Evolutionary conservation across 2,113 vertebrate species (phyloP), one percentile per base, ranked within the genome.

Genomic region (Cardinalis cardinalis): DNA sequence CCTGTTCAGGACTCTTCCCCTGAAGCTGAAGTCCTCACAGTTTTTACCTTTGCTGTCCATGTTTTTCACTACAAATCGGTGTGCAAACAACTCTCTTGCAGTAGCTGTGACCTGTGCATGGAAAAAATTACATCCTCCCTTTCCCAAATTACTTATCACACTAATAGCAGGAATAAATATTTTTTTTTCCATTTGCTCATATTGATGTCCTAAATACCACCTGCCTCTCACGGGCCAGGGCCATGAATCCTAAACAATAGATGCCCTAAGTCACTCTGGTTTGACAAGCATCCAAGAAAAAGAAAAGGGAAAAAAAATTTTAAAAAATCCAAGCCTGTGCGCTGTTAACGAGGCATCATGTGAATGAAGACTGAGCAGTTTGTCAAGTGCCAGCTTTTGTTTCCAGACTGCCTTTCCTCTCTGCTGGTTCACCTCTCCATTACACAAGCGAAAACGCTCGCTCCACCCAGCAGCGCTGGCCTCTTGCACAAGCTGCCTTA

Each of bases 401-500:
- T 93, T 90, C 69, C 84, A 61, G 91, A 18, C 77, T 7, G 4
- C 49, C 87, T 95, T 87, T 76, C 79, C 88, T 89, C 84, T 85
- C 84, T 73, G 73, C 76, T 68, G 9, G 66, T 70, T 96, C 87
- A 43, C 82, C 82, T 93, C 0, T 0, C 87, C 81, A 84, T 94
- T 95, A 89, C 87, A 63, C 71, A 87, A 94, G 93, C 19, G 2
- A 8, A 40, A 82, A 52, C 0, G 4, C 71, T 36, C 0, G 61
- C 92, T 92, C 92, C 94, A 77, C 94, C 92, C 92, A 89, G 68
- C 84, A 68, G 87, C 1, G 3, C 83, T 88, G 18, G 0, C 71
- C 77, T 95, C 85, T 94, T 94, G 86, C 95, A 86, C 95, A 96
- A 96, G 75, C 72, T 10, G 26, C 93, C 88, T 77, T 85, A 3